phyloP scores from a whole-genome alignment of 1,140 invertebrate genomes.

The Lysiphlebus fabarum region DNA sequence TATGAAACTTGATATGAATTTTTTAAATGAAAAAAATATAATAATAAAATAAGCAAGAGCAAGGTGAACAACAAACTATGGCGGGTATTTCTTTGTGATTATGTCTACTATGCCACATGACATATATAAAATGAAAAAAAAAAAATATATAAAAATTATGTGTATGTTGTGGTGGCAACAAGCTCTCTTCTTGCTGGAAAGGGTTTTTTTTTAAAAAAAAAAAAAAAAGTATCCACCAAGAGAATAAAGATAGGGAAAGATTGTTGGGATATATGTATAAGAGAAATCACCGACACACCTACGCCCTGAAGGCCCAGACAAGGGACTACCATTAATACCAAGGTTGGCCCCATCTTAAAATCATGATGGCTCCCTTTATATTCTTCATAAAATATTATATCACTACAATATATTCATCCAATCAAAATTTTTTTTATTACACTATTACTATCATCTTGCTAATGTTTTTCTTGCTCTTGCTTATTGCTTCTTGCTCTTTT shows the following conservation, averaged over 20 bases:
- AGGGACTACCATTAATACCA: conserved; percentile 39
- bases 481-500: too few species aligned
- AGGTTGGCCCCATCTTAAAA: conserved; percentile 26
- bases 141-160: too few species aligned
- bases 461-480: too few species aligned
- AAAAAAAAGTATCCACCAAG: neutral
- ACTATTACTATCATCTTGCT: neutral
- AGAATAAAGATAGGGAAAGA: conserved; percentile 4
- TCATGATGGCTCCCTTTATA: conserved; percentile 2
- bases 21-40: too few species aligned
- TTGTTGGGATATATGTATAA: conserved; percentile 13
- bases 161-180: neutral
- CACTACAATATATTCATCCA: neutral
- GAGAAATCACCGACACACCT: conserved; percentile 35
- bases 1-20: too few species aligned
- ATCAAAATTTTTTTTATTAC: neutral
- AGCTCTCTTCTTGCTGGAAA: neutral
- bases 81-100: too few species aligned
- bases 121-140: too few species aligned
- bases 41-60: too few species aligned
- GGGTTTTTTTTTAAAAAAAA: conserved; percentile 9
- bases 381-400: conserved; percentile 6
- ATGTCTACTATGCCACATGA: too few species aligned
- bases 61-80: too few species aligned
- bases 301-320: conserved; percentile 39